phyloP scores from a whole-genome alignment of 1,140 invertebrate species.

The Gryllus bimaculatus region DNA sequence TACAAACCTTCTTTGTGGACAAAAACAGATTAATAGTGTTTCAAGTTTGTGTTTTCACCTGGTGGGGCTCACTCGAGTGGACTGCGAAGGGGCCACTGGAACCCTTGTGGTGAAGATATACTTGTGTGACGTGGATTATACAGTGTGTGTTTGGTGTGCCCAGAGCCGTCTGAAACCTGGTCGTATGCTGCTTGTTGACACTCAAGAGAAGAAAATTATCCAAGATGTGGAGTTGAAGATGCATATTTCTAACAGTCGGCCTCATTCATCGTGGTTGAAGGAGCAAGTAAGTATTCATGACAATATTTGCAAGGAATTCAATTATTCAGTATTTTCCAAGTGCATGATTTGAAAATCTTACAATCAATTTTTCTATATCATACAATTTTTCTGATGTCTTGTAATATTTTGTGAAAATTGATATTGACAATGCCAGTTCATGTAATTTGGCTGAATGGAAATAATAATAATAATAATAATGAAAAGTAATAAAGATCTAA shows the following conservation, averaged over 20 bases:
- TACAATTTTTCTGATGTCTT: no score
- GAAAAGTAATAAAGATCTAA: no score
- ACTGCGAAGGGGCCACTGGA: background rate
- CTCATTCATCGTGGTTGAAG: constrained; percentile 83
- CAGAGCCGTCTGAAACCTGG: constrained; percentile 95
- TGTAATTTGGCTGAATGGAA: no score
- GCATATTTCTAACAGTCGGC: constrained; percentile 74
- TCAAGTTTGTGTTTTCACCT: background rate
- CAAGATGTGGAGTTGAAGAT: constrained; percentile 90
- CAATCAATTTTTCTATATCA: no score
- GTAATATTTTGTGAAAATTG: no score
- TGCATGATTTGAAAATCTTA: no score
- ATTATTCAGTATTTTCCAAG: no score
- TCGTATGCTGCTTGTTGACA: constrained; percentile 95
- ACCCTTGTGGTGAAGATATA: background rate
- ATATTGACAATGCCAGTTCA: no score
- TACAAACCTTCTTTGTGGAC: background rate
- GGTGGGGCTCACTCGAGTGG: background rate
- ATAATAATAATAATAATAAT: no score
- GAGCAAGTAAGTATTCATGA: constrained; percentile 59
- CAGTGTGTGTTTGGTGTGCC: constrained; percentile 26
- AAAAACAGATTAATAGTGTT: background rate
- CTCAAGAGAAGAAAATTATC: constrained; percentile 79
- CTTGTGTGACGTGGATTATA: background rate
- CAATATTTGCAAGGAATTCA: no score